phyloP scores from a whole-genome alignment of 2,888 invertebrate species.

The Artemia sp. region DNA sequence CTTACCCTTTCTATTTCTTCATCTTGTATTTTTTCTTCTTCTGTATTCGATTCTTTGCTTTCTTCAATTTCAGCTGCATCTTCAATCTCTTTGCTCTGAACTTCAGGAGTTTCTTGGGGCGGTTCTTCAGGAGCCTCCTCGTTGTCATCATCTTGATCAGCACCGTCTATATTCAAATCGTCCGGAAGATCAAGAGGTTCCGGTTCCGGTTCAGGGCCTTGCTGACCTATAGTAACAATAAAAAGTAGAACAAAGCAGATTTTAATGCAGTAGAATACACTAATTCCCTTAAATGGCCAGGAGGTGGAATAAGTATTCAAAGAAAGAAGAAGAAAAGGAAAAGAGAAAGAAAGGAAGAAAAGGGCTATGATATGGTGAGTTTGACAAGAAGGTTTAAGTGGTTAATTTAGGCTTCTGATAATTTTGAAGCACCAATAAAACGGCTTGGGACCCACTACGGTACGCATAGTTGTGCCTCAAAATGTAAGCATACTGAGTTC shows the following conservation, averaged over 20 bases:
- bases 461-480: no score
- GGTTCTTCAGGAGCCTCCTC: slow-evolving; percentile 35
- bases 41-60: slow-evolving; percentile 36
- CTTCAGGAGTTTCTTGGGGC: slow-evolving; percentile 40
- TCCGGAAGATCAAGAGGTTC: slow-evolving; percentile 76
- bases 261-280: no score
- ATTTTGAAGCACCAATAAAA: no score
- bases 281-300: no score
- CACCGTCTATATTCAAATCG: slow-evolving; percentile 61
- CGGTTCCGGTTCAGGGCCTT: slow-evolving; percentile 57
- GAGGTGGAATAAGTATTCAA: no score
- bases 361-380: no score
- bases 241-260: background rate
- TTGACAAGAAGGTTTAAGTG: no score
- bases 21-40: slow-evolving; percentile 33
- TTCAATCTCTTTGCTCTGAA: slow-evolving; percentile 43
- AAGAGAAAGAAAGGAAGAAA: no score
- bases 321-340: no score
- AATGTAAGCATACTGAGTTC: no score
- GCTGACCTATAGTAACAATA: slow-evolving; percentile 32
- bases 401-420: no score
- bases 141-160: slow-evolving; percentile 41
- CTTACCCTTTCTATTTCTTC: slow-evolving; percentile 32
- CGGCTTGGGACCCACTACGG: no score
- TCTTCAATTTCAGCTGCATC: slow-evolving; percentile 29